phyloP scores from a whole-genome alignment of 1,140 invertebrate species.

The Drosophila kurseongensis region DNA sequence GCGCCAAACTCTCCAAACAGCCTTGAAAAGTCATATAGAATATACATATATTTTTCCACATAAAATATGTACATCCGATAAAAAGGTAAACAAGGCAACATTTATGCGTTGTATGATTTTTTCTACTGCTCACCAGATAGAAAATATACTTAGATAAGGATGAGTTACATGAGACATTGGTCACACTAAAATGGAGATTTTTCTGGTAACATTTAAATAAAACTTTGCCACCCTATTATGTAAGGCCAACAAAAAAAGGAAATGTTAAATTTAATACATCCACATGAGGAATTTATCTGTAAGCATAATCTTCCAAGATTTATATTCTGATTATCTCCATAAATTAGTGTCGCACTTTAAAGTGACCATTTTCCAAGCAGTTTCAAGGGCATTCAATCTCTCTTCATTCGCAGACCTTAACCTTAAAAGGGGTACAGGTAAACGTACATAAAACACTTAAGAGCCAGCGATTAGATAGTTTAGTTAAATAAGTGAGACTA shows the following conservation, averaged over 20 bases:
- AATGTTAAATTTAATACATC: constrained; percentile 1
- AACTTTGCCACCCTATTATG: no score
- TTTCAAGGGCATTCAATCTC: not conserved
- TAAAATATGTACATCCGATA: constrained; percentile 35
- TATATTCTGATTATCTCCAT: not conserved
- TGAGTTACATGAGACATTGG: not conserved
- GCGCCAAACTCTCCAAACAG: constrained; percentile 59
- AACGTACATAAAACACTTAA: constrained; percentile 4
- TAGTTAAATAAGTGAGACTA: constrained; percentile 39
- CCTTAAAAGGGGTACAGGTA: constrained; percentile 1
- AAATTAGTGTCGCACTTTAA: not conserved
- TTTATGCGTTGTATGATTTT: constrained; percentile 16
- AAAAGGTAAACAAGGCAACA: constrained; percentile 53
- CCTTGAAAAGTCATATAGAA: constrained; percentile 55
- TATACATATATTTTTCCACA: constrained; percentile 8
- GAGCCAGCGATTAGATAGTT: constrained; percentile 40
- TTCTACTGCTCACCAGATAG: not conserved
- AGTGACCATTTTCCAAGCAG: not conserved
- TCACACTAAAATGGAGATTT: not conserved
- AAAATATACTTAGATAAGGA: not conserved
- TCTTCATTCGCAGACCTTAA: not conserved
- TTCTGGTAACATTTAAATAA: not conserved
- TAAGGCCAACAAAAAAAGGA: no score
- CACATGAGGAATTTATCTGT: not conserved
- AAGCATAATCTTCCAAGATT: not conserved